phyloP scores from a whole-genome alignment of 2,113 vertebrate genomes.

The Rhinolophus ferrumequinum region DNA sequence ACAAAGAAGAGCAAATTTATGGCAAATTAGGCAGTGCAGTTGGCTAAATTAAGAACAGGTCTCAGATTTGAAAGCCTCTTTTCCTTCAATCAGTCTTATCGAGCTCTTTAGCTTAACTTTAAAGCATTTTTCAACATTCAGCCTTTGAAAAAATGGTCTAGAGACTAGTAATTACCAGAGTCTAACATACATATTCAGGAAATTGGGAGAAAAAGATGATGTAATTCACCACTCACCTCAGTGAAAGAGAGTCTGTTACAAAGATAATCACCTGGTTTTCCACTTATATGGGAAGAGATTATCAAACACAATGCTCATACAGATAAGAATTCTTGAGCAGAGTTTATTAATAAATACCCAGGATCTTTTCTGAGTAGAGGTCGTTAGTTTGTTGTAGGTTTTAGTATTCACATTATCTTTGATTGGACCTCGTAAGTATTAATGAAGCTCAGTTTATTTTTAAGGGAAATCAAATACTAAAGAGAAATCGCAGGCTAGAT shows the following conservation, averaged over 20 bases:
- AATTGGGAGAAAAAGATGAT: not conserved
- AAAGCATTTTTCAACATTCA: conserved; percentile 21
- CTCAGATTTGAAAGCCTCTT: conserved; percentile 3
- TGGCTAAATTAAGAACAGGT: conserved; percentile 1
- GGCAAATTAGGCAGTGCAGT: not conserved
- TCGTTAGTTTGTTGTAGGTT: not conserved
- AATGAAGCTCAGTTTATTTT: conserved; percentile 25
- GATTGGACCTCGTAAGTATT: not conserved
- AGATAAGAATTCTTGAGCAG: not conserved
- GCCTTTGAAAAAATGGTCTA: conserved; percentile 28
- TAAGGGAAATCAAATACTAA: conserved; percentile 1
- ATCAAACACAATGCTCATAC: not conserved
- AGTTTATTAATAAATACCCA: not conserved
- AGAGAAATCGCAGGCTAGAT: not conserved
- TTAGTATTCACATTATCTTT: conserved; percentile 37
- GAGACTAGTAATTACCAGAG: conserved; percentile 33
- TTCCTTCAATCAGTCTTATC: conserved; percentile 31
- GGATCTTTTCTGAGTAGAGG: conserved; percentile 29
- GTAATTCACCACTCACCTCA: not conserved
- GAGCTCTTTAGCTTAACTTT: conserved; percentile 38
- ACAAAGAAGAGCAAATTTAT: not conserved
- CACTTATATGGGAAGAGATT: not conserved
- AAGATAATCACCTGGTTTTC: conserved; percentile 7
- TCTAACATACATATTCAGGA: conserved; percentile 11
- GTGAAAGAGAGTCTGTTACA: not conserved